Evolutionary conservation across 2,797 vertebrate genomes (phyloP), one percentile per base, ranked within the genome.

Genomic region (Rallus crepitans): DNA sequence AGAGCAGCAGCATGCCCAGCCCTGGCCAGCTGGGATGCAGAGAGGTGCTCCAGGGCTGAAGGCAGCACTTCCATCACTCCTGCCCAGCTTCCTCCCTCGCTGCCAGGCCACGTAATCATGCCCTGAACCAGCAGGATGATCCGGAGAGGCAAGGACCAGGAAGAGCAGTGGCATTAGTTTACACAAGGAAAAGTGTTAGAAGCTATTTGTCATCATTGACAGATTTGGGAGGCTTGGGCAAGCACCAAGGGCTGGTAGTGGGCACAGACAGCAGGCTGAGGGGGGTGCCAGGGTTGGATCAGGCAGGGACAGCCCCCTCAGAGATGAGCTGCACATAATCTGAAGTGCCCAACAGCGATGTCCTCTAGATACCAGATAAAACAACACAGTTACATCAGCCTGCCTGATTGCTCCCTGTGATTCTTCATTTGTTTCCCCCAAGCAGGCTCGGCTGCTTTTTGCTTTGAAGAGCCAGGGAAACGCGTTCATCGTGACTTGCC

Each of bases 401-500:
- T 69, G 50, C 48, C 63, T 69, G 84, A 90, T 45, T 1, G 2
- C 57, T 73, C 60, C 39, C 57, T 6, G 6, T 45, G 72, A 83
- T 57, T 87, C 25, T 81, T 30, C 25, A 52, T 28, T 27, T 52
- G 50, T 55, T 47, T 13, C 28, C 0, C 1, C 2, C 71, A 47
- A 87, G 71, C 73, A 95, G 60, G 69, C 57, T 42, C 0, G 0
- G 63, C 68, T 91, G 84, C 87, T 89, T 90, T 86, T 78, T 47
- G 68, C 87, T 89, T 94, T 96, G 92, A 94, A 95, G 82, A 92
- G 61, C 56, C 86, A 95, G 60, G 31, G 81, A 91, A 82, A 90
- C 11, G 47, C 5, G 11, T 16, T 82, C 88, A 82, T 66, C 13
- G 1, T 91, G 70, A 82, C 87, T 88, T 78, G 78, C 42, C 68